Evolutionary conservation across 2,888 invertebrate species (phyloP), one percentile per base, ranked within the genome.

Genomic region (Amblyjoppa proteus): DNA sequence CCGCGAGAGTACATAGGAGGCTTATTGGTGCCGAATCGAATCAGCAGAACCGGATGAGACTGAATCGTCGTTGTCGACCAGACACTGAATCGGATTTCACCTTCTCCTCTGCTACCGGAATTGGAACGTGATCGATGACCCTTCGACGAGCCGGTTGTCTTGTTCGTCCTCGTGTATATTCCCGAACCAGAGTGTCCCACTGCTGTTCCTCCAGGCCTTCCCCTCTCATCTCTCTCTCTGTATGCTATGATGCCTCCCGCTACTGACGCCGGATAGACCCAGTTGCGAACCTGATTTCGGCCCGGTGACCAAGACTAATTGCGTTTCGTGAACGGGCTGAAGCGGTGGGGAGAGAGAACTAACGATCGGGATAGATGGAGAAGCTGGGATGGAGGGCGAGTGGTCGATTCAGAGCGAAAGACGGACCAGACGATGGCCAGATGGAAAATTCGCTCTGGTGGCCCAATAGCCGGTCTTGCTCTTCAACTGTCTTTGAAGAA

Each of bases 271-370:
- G 76, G 84, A 84, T 85, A 64, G 83, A 84, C 66, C 81, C 74
- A 79, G 84, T 87, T 83, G 74, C 79, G 70, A 81, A 79, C 80
- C 81, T 79, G 86, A 87, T 87, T 87, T 87, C 79, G 73, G 79
- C 81, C 81, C 61, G 74, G 83, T 86, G 83, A 88, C 87, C 87
- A 88, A 87, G 85, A 87, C 86, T 88, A 88, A 88, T 87, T 87
- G 86, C 71, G 79, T 88, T 85, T 85, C 79, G 76, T 80, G 16
- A 85, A 84, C 80, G 75, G 79, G 53, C 49, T 84, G 87, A 84
- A 71, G 31, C 28, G 1, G 34, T 53, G 20, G 38, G 71, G 66
- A 68, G 13, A 28, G 73, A 56, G 69, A 61, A 68, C 75, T 78
- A 85, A 85, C 75, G 74, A 85, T 81, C 83, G 81, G 73, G 79